Base-by-base conservation (phyloP, 2,888 invertebrate genomes). In the Pharmacophagus antenor region DNA sequence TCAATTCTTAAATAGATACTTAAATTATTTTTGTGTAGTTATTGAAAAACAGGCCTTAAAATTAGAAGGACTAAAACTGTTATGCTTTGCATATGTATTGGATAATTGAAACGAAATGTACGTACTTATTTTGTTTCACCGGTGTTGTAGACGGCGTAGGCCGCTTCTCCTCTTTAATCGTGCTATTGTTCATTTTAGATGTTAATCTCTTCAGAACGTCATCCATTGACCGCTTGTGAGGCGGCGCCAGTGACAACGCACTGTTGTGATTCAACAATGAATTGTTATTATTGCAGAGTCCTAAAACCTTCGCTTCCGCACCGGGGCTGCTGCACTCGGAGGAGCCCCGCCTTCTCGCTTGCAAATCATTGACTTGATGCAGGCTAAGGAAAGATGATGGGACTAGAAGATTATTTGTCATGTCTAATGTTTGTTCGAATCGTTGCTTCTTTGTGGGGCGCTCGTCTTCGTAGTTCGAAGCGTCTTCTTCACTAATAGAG, bases 171-270 rank as follows among this genome's bases (percentile, higher is more conserved):
- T 94, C 93, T 64, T 94, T 93, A 65, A 94, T 92, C 44, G 94
- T 94, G 76, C 94, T 95, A 81, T 94, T 94, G 80, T 95, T 94
- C 94, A 95, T 95, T 88, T 96, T 97, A 65, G 96, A 95, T 67
- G 96, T 96, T 70, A 96, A 92, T 82, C 95, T 93, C 85, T 96
- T 96, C 56, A 97, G 92, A 48, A 97, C 97, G 90, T 97, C 96
- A 90, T 97, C 97, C 97, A 97, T 97, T 63, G 96, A 95, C 83
- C 95, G 92, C 86, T 95, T 95, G 70, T 93, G 91, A 63, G 93
- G 93, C 61, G 92, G 80, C 7, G 80, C 84, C 10, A 91, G 72
- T 46, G 89, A 84, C 72, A 89, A 77, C 65, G 91, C 91, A 64
- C 88, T 91, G 75, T 93, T 93, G 70, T 93, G 93, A 75, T 93